phyloP scores from a whole-genome alignment of 2,888 invertebrate species.

The Parnassius glacialis region DNA sequence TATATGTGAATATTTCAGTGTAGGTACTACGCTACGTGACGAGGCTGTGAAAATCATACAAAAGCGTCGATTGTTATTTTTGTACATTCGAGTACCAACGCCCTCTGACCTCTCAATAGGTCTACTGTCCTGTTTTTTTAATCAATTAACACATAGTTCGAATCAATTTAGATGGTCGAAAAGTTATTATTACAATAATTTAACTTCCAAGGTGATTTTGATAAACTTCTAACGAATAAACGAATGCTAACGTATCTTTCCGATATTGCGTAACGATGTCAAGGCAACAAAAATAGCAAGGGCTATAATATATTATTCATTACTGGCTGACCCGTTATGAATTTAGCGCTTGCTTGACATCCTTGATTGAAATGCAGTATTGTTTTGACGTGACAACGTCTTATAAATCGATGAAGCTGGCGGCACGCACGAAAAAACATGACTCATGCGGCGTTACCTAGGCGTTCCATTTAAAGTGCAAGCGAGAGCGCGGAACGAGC shows the following conservation, averaged over 20 bases:
- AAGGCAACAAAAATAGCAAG: no score
- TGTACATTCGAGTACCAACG: constrained; percentile 7
- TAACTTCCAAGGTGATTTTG: neutral
- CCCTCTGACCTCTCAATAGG: constrained; percentile 21
- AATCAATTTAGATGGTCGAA: constrained; percentile 15
- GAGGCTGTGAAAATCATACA: neutral
- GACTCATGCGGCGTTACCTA: no score
- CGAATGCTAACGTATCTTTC: neutral
- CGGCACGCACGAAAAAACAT: no score
- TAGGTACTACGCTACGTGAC: neutral
- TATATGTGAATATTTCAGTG: neutral
- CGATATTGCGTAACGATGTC: neutral
- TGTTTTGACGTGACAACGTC: no score
- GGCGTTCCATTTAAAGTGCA: no score
- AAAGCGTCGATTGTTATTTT: constrained; percentile 11
- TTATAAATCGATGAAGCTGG: no score
- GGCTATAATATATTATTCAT: no score
- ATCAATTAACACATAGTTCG: constrained; percentile 11
- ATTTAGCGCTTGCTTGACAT: no score
- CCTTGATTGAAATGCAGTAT: no score
- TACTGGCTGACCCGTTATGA: no score
- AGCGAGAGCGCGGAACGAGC: no score
- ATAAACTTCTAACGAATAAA: neutral
- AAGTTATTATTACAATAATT: neutral
- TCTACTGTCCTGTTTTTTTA: constrained; percentile 14